Evolutionary conservation across 2,888 invertebrate genomes (phyloP).

Genomic region (Pherbina coryleti): DNA sequence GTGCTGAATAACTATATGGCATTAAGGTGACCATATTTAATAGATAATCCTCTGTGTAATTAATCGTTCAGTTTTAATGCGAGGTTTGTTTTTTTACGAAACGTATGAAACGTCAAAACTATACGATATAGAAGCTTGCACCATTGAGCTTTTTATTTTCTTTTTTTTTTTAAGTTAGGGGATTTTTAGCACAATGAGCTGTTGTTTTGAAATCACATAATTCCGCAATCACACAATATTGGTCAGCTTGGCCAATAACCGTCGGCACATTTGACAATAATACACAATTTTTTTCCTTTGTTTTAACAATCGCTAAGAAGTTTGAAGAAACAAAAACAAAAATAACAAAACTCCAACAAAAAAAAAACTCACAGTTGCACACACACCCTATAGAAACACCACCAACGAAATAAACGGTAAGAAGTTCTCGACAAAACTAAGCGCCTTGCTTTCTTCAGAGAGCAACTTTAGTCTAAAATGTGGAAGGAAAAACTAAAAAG

Average conservation of each 20-base stretch:
- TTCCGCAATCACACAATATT: neutral
- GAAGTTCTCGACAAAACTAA: conserved; percentile 60
- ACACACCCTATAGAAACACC: conserved; percentile 1
- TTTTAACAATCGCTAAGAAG: no score
- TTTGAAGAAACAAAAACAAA: no score
- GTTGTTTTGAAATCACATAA: neutral
- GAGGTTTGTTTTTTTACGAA: conserved; percentile 30
- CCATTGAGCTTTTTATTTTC: neutral
- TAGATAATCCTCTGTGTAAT: conserved; percentile 36
- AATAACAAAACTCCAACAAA: no score
- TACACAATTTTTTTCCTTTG: no score
- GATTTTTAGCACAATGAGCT: no score
- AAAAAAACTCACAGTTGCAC: no score
- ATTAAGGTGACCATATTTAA: conserved; percentile 69
- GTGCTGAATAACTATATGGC: conserved; percentile 69
- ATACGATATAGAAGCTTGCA: neutral
- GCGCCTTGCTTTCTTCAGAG: conserved; percentile 2
- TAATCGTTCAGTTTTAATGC: conserved; percentile 1
- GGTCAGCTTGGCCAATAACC: neutral
- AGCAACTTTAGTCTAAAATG: neutral
- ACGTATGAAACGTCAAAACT: neutral
- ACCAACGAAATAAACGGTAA: conserved; percentile 48
- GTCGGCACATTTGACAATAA: no score
- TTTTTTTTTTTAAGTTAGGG: neutral
- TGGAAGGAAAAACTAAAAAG: neutral